phyloP scores from a whole-genome alignment of 23 tunicate species.

The Diplosoma virens region DNA sequence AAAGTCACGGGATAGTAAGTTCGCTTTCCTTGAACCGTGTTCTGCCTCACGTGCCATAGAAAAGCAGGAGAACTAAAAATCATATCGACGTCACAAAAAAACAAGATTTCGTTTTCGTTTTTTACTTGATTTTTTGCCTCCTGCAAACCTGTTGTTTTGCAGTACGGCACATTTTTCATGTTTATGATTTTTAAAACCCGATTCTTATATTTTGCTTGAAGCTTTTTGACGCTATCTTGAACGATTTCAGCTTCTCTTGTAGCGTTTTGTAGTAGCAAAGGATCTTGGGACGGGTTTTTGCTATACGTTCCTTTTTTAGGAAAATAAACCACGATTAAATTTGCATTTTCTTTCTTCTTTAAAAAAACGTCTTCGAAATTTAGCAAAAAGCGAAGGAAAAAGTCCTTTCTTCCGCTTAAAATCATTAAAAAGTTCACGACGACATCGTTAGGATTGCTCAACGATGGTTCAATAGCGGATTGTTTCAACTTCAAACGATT shows the following conservation, averaged over 20 bases:
- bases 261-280: too few species aligned
- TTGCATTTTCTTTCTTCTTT: conserved; percentile 35
- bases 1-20: conserved; percentile 82
- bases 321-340: conserved; percentile 49
- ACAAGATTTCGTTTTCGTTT: conserved; percentile 54
- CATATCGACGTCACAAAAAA: conserved; percentile 91
- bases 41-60: too few species aligned
- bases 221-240: too few species aligned
- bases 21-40: conserved; percentile 55
- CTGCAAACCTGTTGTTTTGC: conserved; percentile 50
- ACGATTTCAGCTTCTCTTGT: too few species aligned
- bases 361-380: conserved; percentile 70
- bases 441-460: background rate
- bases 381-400: conserved; percentile 50
- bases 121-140: conserved; percentile 16
- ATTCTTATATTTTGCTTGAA: too few species aligned
- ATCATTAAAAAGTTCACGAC: conserved; percentile 50
- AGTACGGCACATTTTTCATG: too few species aligned
- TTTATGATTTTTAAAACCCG: too few species aligned
- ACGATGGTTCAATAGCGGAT: too few species aligned
- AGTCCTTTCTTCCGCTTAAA: conserved; percentile 69
- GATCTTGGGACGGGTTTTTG: conserved; percentile 23
- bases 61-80: conserved; percentile 33
- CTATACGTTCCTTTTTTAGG: background rate
- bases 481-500: too few species aligned